Evolutionary conservation across 2,797 vertebrate genomes (phyloP).

Genomic region (Squalus acanthias): DNA sequence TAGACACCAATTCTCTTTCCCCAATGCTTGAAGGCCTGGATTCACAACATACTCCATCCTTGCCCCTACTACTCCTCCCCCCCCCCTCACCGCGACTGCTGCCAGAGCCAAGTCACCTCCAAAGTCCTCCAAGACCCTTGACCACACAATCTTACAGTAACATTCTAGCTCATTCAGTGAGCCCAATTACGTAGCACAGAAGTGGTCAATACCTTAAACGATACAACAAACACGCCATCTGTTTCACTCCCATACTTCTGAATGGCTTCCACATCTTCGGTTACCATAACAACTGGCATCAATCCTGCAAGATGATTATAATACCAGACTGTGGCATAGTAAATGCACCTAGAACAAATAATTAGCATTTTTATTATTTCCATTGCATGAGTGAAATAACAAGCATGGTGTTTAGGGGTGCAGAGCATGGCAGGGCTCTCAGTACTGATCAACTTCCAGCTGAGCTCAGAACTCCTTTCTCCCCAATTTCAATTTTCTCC

Average conservation of each 20-base stretch:
- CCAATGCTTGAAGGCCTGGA: not conserved
- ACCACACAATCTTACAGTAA: not conserved
- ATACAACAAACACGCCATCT: slow-evolving; percentile 82
- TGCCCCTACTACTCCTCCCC: not conserved
- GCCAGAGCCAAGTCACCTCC: not conserved
- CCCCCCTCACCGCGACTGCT: not conserved
- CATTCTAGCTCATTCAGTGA: not conserved
- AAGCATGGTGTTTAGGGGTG: not conserved
- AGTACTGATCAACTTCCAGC: not conserved
- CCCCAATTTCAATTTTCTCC: not conserved
- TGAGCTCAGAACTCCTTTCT: not conserved
- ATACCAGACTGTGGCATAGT: slow-evolving; percentile 87
- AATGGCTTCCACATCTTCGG: slow-evolving; percentile 73
- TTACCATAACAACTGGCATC: slow-evolving; percentile 86
- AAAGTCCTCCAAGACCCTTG: no score
- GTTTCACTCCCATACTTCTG: slow-evolving; percentile 70
- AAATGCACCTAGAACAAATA: slow-evolving; percentile 74
- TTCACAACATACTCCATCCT: not conserved
- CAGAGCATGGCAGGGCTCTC: not conserved
- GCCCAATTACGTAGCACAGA: not conserved
- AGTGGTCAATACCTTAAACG: slow-evolving; percentile 72
- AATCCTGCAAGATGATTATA: slow-evolving; percentile 75
- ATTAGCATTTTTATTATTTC: slow-evolving; percentile 2
- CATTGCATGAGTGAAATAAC: not conserved
- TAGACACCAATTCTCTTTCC: not conserved